Percentiles rank a stretch among this genome's conserved stretches.
Evolutionary conservation across 2,888 invertebrate species (phyloP).

Genomic region (Standfussiana lucernea): DNA sequence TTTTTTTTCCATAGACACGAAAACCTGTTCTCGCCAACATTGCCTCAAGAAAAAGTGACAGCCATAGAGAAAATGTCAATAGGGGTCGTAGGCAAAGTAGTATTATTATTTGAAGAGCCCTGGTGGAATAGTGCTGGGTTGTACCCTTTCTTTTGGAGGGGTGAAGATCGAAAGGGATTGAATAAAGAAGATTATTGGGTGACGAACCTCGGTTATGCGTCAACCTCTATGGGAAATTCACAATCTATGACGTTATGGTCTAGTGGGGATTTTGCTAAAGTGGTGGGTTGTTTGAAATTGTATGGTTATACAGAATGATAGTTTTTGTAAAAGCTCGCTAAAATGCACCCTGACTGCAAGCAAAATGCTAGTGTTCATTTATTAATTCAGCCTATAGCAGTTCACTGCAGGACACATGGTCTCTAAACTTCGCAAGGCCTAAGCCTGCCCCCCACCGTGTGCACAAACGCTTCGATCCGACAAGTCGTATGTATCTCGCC

Average conservation of each 20-base stretch:
- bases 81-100: conserved; percentile 93
- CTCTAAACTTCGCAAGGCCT: too few species aligned
- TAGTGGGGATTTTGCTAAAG: conserved; percentile 32
- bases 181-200: conserved; percentile 71
- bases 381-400: too few species aligned
- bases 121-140: conserved; percentile 90
- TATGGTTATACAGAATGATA: too few species aligned
- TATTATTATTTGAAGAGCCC: conserved; percentile 91
- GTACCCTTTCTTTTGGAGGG: conserved; percentile 77
- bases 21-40: conserved; percentile 89
- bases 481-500: too few species aligned
- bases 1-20: conserved; percentile 74
- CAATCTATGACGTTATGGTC: conserved; percentile 74
- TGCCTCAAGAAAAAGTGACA: conserved; percentile 89
- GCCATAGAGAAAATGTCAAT: conserved; percentile 91
- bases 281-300: too few species aligned
- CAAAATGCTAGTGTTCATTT: neutral
- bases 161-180: conserved; percentile 66
- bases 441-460: too few species aligned
- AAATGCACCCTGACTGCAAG: neutral
- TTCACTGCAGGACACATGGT: too few species aligned
- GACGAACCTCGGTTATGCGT: conserved; percentile 67
- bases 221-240: conserved; percentile 68
- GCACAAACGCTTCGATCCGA: too few species aligned
- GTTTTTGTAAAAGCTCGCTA: neutral